Evolutionary conservation across 2,113 vertebrate genomes (phyloP).

Genomic region (Gambusia affinis): DNA sequence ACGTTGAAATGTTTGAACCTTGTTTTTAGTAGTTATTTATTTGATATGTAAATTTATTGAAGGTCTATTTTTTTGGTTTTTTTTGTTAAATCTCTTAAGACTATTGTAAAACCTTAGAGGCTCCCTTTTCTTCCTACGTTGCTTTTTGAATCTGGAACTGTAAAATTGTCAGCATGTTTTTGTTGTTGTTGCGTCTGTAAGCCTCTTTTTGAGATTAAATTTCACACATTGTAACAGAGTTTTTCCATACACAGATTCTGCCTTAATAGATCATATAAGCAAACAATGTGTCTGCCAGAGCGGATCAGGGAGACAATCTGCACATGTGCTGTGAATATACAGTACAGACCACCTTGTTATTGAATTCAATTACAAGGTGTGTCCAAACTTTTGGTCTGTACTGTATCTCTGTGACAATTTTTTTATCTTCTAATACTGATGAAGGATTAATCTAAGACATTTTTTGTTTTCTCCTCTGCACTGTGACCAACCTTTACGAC

Average conservation of each 20-base stretch:
- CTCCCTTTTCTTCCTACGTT: neutral
- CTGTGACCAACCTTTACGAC: constrained; percentile 8
- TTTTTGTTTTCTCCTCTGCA: neutral
- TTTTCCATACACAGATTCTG: neutral
- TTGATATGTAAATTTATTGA: neutral
- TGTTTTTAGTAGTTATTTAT: neutral
- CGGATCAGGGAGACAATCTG: neutral
- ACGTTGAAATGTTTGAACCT: neutral
- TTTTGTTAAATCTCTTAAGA: neutral
- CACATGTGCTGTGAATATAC: neutral
- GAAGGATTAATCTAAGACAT: constrained; percentile 16
- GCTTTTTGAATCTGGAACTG: neutral
- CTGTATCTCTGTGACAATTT: neutral
- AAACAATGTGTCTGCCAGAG: neutral
- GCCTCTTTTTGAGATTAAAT: neutral
- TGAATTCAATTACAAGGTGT: too few relatives aligned
- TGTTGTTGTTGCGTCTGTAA: neutral
- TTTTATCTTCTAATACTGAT: constrained; percentile 2
- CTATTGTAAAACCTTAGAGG: neutral
- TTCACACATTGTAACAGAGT: neutral
- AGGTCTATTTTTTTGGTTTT: neutral
- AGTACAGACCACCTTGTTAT: too few relatives aligned
- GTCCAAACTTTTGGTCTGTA: too few relatives aligned
- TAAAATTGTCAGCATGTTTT: neutral
- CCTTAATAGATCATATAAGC: neutral